Conservation (phyloP, 2,113 vertebrate species). For the Sorex araneus region DNA sequence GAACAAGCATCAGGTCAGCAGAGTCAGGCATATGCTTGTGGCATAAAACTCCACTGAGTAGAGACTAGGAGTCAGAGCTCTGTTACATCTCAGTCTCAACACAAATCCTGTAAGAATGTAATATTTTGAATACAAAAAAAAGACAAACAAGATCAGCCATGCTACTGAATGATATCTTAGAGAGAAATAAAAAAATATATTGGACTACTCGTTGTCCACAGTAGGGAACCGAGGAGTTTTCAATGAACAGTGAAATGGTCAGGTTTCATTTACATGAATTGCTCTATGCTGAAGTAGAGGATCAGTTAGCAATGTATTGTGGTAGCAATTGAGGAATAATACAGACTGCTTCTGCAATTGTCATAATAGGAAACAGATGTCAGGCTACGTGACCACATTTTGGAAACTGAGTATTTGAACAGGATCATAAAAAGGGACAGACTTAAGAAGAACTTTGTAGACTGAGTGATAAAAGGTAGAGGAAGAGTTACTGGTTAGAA, state of each 20-base stretch:
- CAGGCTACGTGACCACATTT: not conserved
- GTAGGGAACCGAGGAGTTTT: not conserved
- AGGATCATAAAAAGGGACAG: not conserved
- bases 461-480: not conserved
- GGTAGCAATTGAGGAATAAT: not conserved
- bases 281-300: not conserved
- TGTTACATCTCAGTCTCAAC: not conserved
- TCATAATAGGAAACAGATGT: not conserved
- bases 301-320: not conserved
- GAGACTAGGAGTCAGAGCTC: not conserved
- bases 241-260: not conserved
- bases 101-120: not conserved
- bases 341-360: not conserved
- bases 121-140: not conserved
- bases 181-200: not conserved
- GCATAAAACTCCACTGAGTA: not conserved
- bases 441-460: not conserved
- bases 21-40: not conserved
- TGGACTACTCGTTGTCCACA: not conserved
- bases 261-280: not conserved
- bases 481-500: not conserved
- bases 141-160: not conserved
- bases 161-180: too few relatives aligned
- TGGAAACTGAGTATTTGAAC: not conserved
- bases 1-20: slow-evolving; percentile 12